Conservation (phyloP, 2,797 vertebrate species). For the Distichodus sexfasciatus region DNA sequence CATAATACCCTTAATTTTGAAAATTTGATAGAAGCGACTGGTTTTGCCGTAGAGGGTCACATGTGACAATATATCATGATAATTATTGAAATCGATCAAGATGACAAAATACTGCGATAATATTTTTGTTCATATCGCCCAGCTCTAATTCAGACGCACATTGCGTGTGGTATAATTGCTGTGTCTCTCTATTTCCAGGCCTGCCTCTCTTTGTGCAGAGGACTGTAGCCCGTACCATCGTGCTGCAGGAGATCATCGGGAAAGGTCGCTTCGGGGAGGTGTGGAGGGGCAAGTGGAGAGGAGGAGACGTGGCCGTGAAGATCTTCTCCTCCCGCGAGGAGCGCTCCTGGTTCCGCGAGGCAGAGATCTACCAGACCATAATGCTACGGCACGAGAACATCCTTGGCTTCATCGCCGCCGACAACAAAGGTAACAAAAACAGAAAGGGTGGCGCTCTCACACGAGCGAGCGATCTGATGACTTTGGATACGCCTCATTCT, state of each 20-base stretch:
- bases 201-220: constrained; percentile 92
- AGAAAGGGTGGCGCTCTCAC: too few relatives aligned
- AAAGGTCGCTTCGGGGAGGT: constrained; percentile 95
- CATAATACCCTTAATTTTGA: too few relatives aligned
- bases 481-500: too few relatives aligned
- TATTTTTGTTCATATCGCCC: too few relatives aligned
- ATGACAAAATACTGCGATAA: too few relatives aligned
- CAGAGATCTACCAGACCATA: constrained; percentile 93
- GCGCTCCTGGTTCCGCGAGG: constrained; percentile 94
- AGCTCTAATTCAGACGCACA: too few relatives aligned
- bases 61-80: too few relatives aligned
- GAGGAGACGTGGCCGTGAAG: constrained; percentile 92
- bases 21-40: too few relatives aligned
- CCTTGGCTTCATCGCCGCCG: constrained; percentile 91
- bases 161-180: too few relatives aligned
- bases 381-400: constrained; percentile 96
- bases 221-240: constrained; percentile 91
- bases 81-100: too few relatives aligned
- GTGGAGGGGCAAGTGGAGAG: constrained; percentile 91
- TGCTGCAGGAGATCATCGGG: constrained; percentile 93
- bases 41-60: too few relatives aligned
- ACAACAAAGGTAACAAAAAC: constrained; percentile 85
- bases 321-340: constrained; percentile 96
- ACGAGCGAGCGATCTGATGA: too few relatives aligned
- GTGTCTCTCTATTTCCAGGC: constrained; percentile 60